Evolutionary conservation across 2,113 vertebrate species (phyloP).

Genomic region (Rhegmatorhina hoffmannsi): DNA sequence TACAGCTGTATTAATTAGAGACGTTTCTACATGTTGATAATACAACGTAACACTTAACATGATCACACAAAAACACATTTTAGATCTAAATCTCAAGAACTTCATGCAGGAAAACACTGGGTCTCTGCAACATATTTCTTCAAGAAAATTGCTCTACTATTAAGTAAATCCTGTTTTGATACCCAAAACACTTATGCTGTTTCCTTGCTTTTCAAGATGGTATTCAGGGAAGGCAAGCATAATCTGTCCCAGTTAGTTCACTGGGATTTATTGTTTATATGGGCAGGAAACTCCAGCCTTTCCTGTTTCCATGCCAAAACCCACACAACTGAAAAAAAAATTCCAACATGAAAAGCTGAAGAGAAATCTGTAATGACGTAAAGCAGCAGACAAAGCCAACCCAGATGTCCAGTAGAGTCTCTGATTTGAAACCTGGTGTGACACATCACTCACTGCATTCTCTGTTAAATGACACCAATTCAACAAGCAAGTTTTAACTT

Average conservation of each 20-base stretch:
- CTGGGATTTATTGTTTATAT: slow-evolving; percentile 38
- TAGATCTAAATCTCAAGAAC: not conserved
- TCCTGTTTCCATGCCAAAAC: slow-evolving; percentile 67
- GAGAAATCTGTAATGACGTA: not conserved
- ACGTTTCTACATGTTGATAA: not conserved
- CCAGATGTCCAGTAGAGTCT: not conserved
- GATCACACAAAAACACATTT: not conserved
- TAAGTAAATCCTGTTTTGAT: not conserved
- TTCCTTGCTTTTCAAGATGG: slow-evolving; percentile 62
- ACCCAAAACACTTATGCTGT: not conserved
- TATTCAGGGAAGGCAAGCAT: slow-evolving; percentile 39
- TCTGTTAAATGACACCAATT: not conserved
- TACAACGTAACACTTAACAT: not conserved
- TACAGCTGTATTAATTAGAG: not conserved
- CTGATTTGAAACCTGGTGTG: not conserved
- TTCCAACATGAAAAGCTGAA: not conserved
- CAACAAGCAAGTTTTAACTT: not conserved
- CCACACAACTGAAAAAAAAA: not conserved
- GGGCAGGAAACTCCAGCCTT: slow-evolving; percentile 70
- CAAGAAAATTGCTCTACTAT: not conserved
- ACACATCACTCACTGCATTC: fast-evolving
- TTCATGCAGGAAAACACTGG: not conserved
- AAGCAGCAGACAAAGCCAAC: not conserved
- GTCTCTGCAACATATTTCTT: not conserved
- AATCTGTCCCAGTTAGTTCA: slow-evolving; percentile 20